phyloP scores from a whole-genome alignment of 2,888 invertebrate genomes.

The Xanthorhoe spadicearia region DNA sequence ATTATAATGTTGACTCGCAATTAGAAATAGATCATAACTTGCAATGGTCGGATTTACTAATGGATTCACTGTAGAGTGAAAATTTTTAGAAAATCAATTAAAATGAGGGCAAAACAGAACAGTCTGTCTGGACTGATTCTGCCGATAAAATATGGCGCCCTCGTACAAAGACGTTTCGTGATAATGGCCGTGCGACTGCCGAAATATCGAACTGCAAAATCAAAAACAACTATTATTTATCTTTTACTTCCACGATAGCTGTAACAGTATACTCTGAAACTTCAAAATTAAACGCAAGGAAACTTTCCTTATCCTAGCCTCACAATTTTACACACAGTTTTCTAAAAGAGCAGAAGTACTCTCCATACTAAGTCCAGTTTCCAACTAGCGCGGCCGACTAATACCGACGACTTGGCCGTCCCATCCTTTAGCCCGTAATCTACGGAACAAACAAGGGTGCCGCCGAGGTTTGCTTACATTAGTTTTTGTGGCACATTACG shows the following conservation, averaged over 20 bases:
- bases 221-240: conserved; percentile 1
- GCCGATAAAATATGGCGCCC: conserved; percentile 1
- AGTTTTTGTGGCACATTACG: conserved; percentile 56
- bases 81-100: background rate
- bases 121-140: background rate
- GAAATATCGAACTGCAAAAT: conserved; percentile 1
- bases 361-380: conserved; percentile 17
- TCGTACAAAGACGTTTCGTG: conserved; percentile 3
- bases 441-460: conserved; percentile 66
- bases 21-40: no score
- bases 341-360: conserved; percentile 10
- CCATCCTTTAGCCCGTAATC: conserved; percentile 62
- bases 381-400: conserved; percentile 22
- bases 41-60: no score
- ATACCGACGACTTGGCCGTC: conserved; percentile 44
- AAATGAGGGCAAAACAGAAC: background rate
- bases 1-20: no score
- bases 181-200: conserved; percentile 1
- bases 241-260: background rate
- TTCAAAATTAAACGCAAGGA: background rate
- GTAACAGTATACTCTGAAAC: background rate
- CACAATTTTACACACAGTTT: conserved; percentile 6
- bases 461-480: conserved; percentile 51
- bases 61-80: background rate
- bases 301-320: background rate